Evolutionary conservation across 2,888 invertebrate genomes (phyloP).

Genomic region (Macropis europaea): DNA sequence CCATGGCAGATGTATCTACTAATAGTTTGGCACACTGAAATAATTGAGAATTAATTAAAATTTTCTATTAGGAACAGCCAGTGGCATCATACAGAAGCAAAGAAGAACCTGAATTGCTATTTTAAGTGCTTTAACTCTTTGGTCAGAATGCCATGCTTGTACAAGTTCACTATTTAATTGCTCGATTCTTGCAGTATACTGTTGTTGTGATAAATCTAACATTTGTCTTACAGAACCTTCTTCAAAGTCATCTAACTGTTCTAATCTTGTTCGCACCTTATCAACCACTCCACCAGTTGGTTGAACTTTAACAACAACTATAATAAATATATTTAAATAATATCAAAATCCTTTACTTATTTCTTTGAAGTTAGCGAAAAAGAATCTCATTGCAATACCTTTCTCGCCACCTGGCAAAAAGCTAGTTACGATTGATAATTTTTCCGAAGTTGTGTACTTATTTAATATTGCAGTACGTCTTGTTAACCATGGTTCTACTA

Average conservation of each 20-base stretch:
- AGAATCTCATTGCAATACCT: conserved; percentile 82
- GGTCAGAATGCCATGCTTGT: conserved; percentile 96
- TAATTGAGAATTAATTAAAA: conserved; percentile 30
- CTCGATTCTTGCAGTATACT: conserved; percentile 93
- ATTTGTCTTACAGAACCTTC: conserved; percentile 93
- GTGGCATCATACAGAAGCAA: background rate
- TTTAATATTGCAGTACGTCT: conserved; percentile 90
- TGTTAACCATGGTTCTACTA: conserved; percentile 89
- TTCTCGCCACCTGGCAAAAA: conserved; percentile 91
- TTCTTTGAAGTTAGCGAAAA: background rate
- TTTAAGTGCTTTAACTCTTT: conserved; percentile 96
- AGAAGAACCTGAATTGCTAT: conserved; percentile 90
- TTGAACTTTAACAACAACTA: conserved; percentile 90
- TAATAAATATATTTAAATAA: conserved; percentile 45
- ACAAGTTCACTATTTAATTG: conserved; percentile 95
- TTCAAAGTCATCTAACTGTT: conserved; percentile 97
- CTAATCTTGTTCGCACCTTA: conserved; percentile 93
- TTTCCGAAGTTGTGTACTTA: conserved; percentile 96
- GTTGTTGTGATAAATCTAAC: conserved; percentile 94
- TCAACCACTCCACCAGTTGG: conserved; percentile 86
- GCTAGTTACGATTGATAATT: conserved; percentile 93
- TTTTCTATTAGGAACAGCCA: background rate
- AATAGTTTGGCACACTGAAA: conserved; percentile 94
- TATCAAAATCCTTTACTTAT: background rate
- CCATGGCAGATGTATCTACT: conserved; percentile 92